Evolutionary conservation across 2,888 invertebrate species (phyloP).

Genomic region (Drosophila suboccidentalis): DNA sequence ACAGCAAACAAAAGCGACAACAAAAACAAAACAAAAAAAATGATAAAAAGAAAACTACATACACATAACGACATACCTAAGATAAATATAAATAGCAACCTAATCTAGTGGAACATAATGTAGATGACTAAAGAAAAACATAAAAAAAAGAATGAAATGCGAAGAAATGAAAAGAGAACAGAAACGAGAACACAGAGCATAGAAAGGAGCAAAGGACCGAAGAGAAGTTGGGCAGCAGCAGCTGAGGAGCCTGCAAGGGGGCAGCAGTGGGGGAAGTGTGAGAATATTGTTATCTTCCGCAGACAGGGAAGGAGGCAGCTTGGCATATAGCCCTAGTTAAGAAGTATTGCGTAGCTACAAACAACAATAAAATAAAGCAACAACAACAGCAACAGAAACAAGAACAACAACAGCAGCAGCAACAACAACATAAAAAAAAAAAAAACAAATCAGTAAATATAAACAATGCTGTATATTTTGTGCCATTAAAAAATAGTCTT

Average conservation of each 20-base stretch:
- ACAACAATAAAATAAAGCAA: conserved; percentile 25
- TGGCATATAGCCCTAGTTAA: conserved; percentile 46
- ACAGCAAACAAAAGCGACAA: conserved; percentile 18
- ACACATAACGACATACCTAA: conserved; percentile 78
- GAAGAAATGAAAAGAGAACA: conserved; percentile 36
- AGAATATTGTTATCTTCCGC: conserved; percentile 52
- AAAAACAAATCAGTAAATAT: conserved; percentile 36
- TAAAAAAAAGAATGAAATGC: conserved; percentile 17
- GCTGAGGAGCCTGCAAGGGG: conserved; percentile 31
- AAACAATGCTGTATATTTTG: conserved; percentile 75
- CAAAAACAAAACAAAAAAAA: conserved; percentile 4
- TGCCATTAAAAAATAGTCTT: conserved; percentile 74
- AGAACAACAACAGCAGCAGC: conserved; percentile 26
- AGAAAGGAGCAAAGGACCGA: conserved; percentile 54
- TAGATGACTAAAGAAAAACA: conserved; percentile 67
- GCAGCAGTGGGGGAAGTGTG: conserved; percentile 31
- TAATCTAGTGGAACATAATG: conserved; percentile 80
- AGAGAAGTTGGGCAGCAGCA: conserved; percentile 33
- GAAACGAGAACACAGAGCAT: conserved; percentile 45
- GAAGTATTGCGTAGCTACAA: conserved; percentile 36
- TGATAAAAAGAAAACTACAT: conserved; percentile 69
- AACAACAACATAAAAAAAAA: conserved; percentile 14
- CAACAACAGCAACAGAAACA: conserved; percentile 19
- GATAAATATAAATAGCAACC: conserved; percentile 80
- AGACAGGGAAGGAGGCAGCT: conserved; percentile 4